These are phyloP conservation scores for Daboia siamensis DNA, from an alignment of 2,113 vertebrate genomes.

Conservation along the genomic window DNA sequence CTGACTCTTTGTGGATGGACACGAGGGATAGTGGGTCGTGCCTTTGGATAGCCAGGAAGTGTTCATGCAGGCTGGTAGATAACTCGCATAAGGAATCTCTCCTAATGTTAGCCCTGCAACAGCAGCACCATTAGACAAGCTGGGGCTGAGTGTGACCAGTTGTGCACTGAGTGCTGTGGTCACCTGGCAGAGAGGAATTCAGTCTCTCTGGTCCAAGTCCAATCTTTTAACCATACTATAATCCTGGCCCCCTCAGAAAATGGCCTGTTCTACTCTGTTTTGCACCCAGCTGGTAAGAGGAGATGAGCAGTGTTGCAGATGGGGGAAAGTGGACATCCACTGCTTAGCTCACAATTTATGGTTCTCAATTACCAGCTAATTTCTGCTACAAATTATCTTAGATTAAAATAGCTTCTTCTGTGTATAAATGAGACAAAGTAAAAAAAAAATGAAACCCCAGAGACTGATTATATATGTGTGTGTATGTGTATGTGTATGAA, in stretches of 20 bases:
- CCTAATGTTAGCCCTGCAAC: background rate
- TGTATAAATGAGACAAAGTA: conserved; percentile 5
- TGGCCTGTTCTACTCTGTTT: background rate
- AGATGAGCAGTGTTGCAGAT: background rate
- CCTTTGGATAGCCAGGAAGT: too few relatives aligned
- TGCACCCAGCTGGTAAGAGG: background rate
- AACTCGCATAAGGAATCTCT: background rate
- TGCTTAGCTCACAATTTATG: conserved; percentile 21
- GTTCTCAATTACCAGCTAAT: conserved; percentile 29
- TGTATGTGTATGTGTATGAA: background rate
- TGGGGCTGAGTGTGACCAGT: background rate
- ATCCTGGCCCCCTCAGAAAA: background rate
- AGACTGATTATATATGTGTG: background rate
- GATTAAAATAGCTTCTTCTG: conserved; percentile 14
- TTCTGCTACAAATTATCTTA: conserved; percentile 26
- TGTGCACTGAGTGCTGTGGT: background rate
- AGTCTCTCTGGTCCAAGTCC: background rate
- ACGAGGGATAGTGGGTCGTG: too few relatives aligned
- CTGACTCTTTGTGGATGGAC: too few relatives aligned
- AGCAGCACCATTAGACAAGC: background rate
- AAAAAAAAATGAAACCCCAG: conserved; percentile 12
- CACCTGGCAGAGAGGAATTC: background rate
- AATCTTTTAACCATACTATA: background rate
- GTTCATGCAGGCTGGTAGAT: too few relatives aligned
- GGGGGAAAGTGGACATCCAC: background rate